These are phyloP conservation scores for Nymphalis polychloros DNA, from an alignment of 2,888 invertebrate genomes.

Conservation along the genomic window DNA sequence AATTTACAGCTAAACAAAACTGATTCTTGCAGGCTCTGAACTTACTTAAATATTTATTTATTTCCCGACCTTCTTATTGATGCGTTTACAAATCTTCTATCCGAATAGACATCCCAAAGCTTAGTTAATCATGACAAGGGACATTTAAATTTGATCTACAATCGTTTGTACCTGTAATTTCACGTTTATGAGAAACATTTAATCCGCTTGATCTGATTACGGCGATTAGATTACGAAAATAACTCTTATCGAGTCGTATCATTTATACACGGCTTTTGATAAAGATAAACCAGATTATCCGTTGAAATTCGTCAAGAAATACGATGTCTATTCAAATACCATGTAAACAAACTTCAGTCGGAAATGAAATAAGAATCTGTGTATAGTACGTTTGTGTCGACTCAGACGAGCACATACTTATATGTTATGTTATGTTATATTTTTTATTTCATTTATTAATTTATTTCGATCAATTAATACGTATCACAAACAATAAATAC, in stretches of 20 bases:
- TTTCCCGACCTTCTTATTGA: constrained; percentile 18
- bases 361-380: constrained; percentile 9
- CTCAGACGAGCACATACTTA: too few species aligned
- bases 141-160: constrained; percentile 28
- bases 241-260: constrained; percentile 45
- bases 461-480: too few species aligned
- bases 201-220: constrained; percentile 50
- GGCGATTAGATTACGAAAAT: constrained; percentile 40
- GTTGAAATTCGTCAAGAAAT: constrained; percentile 27
- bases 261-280: constrained; percentile 43
- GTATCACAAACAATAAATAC: too few species aligned
- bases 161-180: constrained; percentile 30
- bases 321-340: constrained; percentile 11
- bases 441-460: too few species aligned
- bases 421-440: too few species aligned
- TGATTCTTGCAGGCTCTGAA: constrained; percentile 6
- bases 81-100: constrained; percentile 4
- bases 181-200: constrained; percentile 31
- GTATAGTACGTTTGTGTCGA: too few species aligned
- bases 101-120: constrained; percentile 7
- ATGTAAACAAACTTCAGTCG: constrained; percentile 3
- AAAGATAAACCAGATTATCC: constrained; percentile 48
- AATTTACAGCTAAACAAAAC: neutral
- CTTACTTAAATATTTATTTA: neutral
- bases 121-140: constrained; percentile 17